Percentiles rank a stretch among this genome's conserved stretches.
phyloP scores from a whole-genome alignment of 2,797 vertebrate species.

The Esox lucius region DNA sequence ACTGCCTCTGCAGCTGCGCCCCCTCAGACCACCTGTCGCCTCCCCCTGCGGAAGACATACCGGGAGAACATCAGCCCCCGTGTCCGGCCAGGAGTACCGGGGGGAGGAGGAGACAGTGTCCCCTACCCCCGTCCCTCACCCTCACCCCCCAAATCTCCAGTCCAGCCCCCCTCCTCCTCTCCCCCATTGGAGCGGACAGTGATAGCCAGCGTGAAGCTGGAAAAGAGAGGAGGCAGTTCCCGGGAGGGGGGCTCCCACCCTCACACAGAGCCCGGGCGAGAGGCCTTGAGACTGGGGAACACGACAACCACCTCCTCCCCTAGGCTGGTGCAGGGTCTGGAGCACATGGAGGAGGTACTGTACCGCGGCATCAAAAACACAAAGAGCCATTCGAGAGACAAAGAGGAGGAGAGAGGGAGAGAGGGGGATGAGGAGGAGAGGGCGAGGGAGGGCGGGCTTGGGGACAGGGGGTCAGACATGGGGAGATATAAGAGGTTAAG shows the following conservation, averaged over 20 bases:
- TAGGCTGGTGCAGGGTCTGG: slow-evolving; percentile 73
- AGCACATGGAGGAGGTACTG: slow-evolving; percentile 82
- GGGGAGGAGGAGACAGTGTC: slow-evolving; percentile 66
- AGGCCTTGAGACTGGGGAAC: slow-evolving; percentile 41
- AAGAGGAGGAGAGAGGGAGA: slow-evolving; percentile 12
- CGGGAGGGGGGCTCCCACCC: slow-evolving; percentile 46
- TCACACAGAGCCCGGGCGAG: slow-evolving; percentile 49
- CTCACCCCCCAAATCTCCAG: slow-evolving; percentile 53
- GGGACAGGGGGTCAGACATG: slow-evolving; percentile 53
- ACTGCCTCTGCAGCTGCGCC: slow-evolving; percentile 62
- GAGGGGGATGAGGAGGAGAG: slow-evolving; percentile 49
- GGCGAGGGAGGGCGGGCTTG: slow-evolving; percentile 46
- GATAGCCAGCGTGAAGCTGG: slow-evolving; percentile 79
- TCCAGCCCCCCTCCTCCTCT: slow-evolving; percentile 51
- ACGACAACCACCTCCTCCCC: slow-evolving; percentile 45
- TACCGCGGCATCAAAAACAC: slow-evolving; percentile 80
- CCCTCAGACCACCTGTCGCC: slow-evolving; percentile 78
- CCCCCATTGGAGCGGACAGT: slow-evolving; percentile 70
- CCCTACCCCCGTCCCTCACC: slow-evolving; percentile 56
- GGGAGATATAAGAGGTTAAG: slow-evolving; percentile 63
- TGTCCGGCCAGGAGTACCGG: slow-evolving; percentile 66
- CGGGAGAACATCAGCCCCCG: slow-evolving; percentile 85
- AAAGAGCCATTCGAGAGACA: slow-evolving; percentile 52
- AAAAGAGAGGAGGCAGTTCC: slow-evolving; percentile 64
- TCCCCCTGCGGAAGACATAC: slow-evolving; percentile 90